phyloP scores from a whole-genome alignment of 2,797 vertebrate genomes.

The Protonibea diacanthus region DNA sequence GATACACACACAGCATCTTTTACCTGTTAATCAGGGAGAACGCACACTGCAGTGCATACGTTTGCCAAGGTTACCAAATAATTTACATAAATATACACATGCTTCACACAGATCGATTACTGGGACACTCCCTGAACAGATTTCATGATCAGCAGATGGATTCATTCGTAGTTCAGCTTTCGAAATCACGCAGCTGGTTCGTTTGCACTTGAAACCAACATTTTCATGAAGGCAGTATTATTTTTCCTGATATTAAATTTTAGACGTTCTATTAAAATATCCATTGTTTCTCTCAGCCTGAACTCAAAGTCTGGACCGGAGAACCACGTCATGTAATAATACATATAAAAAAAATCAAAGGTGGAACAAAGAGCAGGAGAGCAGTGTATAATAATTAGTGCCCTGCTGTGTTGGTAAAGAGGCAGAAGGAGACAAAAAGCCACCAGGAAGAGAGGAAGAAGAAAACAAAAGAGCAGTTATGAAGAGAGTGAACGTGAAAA shows the following conservation, averaged over 20 bases:
- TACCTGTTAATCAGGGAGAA: no score
- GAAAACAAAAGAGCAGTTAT: constrained; percentile 1
- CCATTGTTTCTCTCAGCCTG: background rate
- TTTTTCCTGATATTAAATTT: background rate
- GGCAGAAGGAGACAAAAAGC: background rate
- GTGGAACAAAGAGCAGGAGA: background rate
- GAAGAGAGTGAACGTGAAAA: constrained; percentile 6
- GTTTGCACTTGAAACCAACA: no score
- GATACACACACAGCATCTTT: no score
- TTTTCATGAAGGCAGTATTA: background rate
- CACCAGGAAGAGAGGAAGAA: background rate
- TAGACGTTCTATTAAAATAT: background rate
- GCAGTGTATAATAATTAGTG: background rate
- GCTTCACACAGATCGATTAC: no score
- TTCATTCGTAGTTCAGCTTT: no score
- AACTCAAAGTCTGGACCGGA: no score
- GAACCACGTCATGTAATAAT: background rate
- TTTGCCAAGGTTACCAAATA: no score
- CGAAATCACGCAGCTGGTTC: no score
- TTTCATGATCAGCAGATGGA: no score
- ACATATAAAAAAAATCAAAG: background rate
- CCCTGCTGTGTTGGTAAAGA: background rate
- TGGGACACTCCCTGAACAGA: no score
- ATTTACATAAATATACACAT: no score
- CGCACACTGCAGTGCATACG: no score